phyloP scores from a whole-genome alignment of 2,113 vertebrate species.

The Anguilla rostrata region DNA sequence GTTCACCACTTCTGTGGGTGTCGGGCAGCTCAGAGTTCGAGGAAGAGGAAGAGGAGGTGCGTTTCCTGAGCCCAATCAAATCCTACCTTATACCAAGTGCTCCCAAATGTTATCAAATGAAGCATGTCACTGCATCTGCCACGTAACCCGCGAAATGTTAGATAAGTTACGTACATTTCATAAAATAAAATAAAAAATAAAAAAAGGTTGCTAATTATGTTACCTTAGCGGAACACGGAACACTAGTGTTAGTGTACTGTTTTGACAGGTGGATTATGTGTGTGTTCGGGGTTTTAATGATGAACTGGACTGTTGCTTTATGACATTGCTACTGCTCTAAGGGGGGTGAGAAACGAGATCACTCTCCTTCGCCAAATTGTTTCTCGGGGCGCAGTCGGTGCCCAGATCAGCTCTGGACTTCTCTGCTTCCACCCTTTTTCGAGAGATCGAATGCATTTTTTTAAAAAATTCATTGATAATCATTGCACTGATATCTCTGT shows the following conservation, averaged over 20 bases:
- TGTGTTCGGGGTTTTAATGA: neutral
- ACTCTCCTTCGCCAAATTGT: conserved; percentile 41
- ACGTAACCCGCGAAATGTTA: too few species aligned
- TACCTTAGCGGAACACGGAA: neutral
- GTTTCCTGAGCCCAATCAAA: neutral
- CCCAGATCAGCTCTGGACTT: conserved; percentile 29
- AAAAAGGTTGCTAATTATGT: neutral
- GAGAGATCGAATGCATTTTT: conserved; percentile 50
- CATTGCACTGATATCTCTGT: conserved; percentile 74
- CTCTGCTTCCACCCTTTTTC: conserved; percentile 51
- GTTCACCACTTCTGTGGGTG: too few species aligned
- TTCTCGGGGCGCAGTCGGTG: conserved; percentile 42
- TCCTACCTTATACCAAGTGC: neutral
- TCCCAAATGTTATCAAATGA: neutral
- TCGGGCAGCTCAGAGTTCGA: neutral
- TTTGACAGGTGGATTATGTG: neutral
- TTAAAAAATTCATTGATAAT: conserved; percentile 58
- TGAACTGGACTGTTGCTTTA: conserved; percentile 3
- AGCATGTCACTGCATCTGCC: neutral
- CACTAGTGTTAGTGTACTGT: neutral
- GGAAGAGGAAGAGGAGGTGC: neutral
- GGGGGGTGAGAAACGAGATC: neutral
- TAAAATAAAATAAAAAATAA: neutral
- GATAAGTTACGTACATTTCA: too few species aligned
- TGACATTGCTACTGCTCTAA: neutral